Conservation (phyloP, 2,797 vertebrate genomes). For the Spinus olivaceus region DNA sequence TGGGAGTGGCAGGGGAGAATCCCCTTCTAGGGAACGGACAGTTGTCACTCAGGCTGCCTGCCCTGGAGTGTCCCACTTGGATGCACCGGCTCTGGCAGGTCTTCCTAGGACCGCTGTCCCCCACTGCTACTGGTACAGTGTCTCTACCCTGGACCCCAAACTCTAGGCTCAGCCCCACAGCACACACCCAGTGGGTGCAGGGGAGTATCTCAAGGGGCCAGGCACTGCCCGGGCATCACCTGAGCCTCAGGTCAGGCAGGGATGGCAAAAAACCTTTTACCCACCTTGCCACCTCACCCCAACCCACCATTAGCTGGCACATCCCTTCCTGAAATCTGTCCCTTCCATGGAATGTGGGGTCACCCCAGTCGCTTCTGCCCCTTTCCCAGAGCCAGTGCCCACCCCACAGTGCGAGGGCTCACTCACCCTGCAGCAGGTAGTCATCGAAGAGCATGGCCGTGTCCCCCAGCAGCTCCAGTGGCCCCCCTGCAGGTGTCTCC, state of each 20-base stretch:
- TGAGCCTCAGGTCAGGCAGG: not conserved
- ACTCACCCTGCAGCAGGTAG: slow-evolving; percentile 12
- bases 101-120: not conserved
- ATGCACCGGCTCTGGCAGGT: not conserved
- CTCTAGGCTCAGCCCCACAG: accelerated
- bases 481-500: not conserved
- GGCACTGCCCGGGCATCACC: accelerated
- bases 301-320: not conserved
- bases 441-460: slow-evolving; percentile 34
- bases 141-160: not conserved
- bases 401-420: accelerated
- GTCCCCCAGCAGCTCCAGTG: not conserved
- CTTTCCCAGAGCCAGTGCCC: not conserved
- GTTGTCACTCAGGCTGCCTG: not conserved
- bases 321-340: accelerated
- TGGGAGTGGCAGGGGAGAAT: not conserved
- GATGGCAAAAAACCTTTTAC: not conserved
- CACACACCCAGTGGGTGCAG: not conserved
- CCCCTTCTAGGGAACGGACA: not conserved
- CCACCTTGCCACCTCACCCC: not conserved
- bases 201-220: not conserved
- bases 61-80: not conserved
- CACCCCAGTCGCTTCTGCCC: not conserved
- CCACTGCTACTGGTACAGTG: not conserved
- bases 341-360: accelerated